Evolutionary conservation across 2,797 vertebrate genomes (phyloP), one percentile per base, ranked within the genome.

Genomic region (Diceros bicornis): DNA sequence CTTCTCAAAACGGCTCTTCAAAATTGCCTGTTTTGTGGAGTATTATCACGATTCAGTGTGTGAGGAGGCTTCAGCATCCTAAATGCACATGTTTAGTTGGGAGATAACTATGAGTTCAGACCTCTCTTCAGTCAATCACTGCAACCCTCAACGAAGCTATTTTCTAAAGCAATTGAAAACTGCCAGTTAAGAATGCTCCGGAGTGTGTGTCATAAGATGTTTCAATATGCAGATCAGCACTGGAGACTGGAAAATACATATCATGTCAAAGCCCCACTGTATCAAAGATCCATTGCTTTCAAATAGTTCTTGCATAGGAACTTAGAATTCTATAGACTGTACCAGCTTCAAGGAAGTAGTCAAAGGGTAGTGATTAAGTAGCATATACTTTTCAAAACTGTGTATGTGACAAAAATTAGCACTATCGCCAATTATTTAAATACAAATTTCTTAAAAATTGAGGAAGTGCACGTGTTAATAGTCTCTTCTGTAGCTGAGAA

Each of bases 121-220:
- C n/a, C 57, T 81, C 84, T 69, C 66, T 72, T 82, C 92, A 55
- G 85, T 88, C 71, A 44, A 16, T 85, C 50, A 11, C 34, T 12
- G 16, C 7, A 50, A 5, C 66, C 21, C 32, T 57, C 44, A 37
- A 37, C 52, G 23, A 34, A 83, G 57, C 37, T 83, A 47, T 77
- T 87, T 84, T 92, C 94, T 72, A 75, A 89, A 75, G 95, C 68
- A 57, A 52, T 18, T 74, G 89, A 41, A 83, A 93, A 85, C 50
- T 59, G 18, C 59, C 50, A 12, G 41, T 64, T 68, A 62, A 90
- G 94, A 86, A 95, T 34, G 29, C 81, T 44, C 83, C 32, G 25
- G 8, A 32, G 66, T 41, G 52, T 83, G 83, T 57, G 25, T 3
- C 69, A 3, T 3, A 34, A 52, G 68, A 57, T 18, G 7, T 59